Conservation (phyloP, 2,797 vertebrate species). For the Xenentodon cancila region DNA sequence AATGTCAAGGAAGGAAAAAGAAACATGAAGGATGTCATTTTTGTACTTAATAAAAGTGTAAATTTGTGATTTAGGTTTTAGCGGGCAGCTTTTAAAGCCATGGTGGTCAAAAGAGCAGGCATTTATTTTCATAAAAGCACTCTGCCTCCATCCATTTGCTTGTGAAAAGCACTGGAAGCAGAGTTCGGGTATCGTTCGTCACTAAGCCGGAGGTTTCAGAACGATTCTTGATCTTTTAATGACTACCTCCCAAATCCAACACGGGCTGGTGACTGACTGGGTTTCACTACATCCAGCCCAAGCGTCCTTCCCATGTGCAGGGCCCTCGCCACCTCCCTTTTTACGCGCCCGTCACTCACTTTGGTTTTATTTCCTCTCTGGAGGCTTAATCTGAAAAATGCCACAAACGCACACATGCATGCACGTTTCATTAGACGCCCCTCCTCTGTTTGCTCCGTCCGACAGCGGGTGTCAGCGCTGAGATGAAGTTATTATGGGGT, state of each 20-base stretch:
- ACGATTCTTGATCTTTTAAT: slow-evolving; percentile 57
- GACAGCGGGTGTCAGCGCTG: slow-evolving; percentile 16
- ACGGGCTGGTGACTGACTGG: slow-evolving; percentile 14
- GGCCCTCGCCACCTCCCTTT: slow-evolving; percentile 26
- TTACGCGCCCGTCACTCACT: slow-evolving; percentile 33
- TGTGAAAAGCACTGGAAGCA: slow-evolving; percentile 43
- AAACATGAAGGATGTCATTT: slow-evolving; percentile 73
- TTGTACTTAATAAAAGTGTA: slow-evolving; percentile 43
- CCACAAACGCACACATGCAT: slow-evolving; percentile 19
- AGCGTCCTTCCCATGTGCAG: slow-evolving; percentile 29
- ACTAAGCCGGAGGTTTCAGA: slow-evolving; percentile 53
- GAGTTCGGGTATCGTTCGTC: slow-evolving; percentile 15
- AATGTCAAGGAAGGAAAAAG: slow-evolving; percentile 43
- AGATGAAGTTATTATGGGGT: slow-evolving; percentile 31
- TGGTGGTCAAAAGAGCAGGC: slow-evolving; percentile 39
- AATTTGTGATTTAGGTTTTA: slow-evolving; percentile 37
- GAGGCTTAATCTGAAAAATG: slow-evolving; percentile 24
- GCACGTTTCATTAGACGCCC: slow-evolving; percentile 20
- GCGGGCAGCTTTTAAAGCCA: slow-evolving; percentile 16
- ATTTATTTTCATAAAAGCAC: slow-evolving; percentile 45
- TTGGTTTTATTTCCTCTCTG: not conserved
- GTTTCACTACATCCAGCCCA: slow-evolving; percentile 29
- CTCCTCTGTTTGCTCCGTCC: slow-evolving; percentile 40
- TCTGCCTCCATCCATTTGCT: slow-evolving; percentile 30
- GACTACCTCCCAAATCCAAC: slow-evolving; percentile 63